Evolutionary conservation across 2,888 invertebrate genomes (phyloP).

Genomic region (Apodemia zela): DNA sequence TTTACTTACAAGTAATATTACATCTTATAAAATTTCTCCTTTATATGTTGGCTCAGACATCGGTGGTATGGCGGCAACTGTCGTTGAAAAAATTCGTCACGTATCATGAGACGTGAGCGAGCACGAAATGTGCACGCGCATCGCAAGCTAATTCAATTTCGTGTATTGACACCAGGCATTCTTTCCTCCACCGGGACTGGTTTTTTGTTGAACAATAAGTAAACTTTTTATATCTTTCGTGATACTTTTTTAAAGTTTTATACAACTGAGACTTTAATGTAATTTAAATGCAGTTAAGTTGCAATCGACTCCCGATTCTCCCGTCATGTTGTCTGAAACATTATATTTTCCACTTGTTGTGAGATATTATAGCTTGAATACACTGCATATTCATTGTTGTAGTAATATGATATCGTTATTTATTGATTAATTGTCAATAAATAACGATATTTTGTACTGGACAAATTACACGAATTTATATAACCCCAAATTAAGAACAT

Average conservation of each 20-base stretch:
- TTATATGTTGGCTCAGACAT: neutral
- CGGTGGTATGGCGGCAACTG: slow-evolving; percentile 17
- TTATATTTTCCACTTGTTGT: too few species aligned
- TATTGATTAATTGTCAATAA: too few species aligned
- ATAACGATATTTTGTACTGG: too few species aligned
- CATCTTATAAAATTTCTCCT: neutral
- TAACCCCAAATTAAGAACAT: too few species aligned
- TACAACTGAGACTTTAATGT: slow-evolving; percentile 9
- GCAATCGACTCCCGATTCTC: neutral
- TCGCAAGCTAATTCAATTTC: slow-evolving; percentile 52
- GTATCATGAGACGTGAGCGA: slow-evolving; percentile 46
- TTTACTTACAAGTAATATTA: neutral
- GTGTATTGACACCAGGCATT: slow-evolving; percentile 22
- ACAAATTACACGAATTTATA: too few species aligned
- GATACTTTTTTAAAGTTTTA: neutral
- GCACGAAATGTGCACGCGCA: slow-evolving; percentile 66
- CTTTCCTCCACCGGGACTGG: neutral
- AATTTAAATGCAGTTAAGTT: neutral
- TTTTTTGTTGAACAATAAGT: neutral
- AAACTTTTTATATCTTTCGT: slow-evolving; percentile 3
- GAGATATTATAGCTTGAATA: too few species aligned
- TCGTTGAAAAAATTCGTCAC: slow-evolving; percentile 42
- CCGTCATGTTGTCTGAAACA: neutral
- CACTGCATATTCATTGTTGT: too few species aligned
- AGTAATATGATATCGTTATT: too few species aligned